Evolutionary conservation across 2,797 vertebrate genomes (phyloP), one percentile per base, ranked within the genome.

Genomic region (Chelidonichthys spinosus): DNA sequence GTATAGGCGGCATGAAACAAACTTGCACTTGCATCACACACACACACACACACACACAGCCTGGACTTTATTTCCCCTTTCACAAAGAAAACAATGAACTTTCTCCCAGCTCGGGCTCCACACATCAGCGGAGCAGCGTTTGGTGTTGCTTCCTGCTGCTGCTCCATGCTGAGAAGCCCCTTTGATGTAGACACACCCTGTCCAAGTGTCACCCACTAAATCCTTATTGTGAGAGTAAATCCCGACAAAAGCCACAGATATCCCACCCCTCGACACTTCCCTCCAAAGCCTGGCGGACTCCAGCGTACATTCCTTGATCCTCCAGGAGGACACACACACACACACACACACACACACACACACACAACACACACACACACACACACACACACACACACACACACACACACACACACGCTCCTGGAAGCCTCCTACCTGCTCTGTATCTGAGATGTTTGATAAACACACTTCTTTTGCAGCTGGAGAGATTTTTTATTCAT

Each of bases 181-280:
- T 76, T 84, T 87, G 78, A 86, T 79, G 81, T 81, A 70, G 78
- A 74, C 78, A 69, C 77, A 76, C 63, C 82, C 81, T 46, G 43
- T 64, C 59, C 37, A 36, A 79, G 78, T 76, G 84, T 73, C 87
- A 83, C 63, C 64, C 75, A 55, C 79, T 76, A 79, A 83, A 81
- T 85, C 73, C 75, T 79, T 69, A 76, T 76, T 86, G 79, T 77
- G 59, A 69, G 78, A 81, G 79, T 64, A 85, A 86, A 87, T 86
- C 85, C 78, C 0, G 7, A 83, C 78, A 78, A 83, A 85, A 82
- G 80, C 76, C 85, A 63, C 46, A 36, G 68, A 81, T 77, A 82
- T 68, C 78, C 71, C 66, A 3, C 3, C 63, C 14, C 70, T 66
- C 36, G 0, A 67, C 75, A 46, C 53, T 69, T 78, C 69, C 47